phyloP scores from a whole-genome alignment of 2,113 vertebrate species.

The Anarrhichthys ocellatus region DNA sequence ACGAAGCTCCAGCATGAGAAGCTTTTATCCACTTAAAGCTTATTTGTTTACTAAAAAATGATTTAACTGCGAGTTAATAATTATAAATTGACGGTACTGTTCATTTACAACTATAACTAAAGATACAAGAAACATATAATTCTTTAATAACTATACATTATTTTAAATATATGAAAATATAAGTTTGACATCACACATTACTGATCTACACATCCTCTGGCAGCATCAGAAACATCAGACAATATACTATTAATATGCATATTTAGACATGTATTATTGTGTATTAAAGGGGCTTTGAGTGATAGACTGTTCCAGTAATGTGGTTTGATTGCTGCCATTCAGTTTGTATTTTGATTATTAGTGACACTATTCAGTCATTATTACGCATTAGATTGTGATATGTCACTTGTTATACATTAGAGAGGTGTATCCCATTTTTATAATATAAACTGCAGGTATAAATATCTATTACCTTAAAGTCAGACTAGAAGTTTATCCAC shows the following conservation, averaged over 20 bases:
- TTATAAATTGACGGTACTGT: neutral
- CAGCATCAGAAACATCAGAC: neutral
- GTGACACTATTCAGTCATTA: neutral
- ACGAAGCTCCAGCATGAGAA: neutral
- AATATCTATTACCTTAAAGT: conserved; percentile 52
- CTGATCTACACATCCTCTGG: neutral
- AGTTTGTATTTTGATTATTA: neutral
- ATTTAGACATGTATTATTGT: neutral
- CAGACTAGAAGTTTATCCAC: conserved; percentile 13
- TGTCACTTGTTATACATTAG: neutral
- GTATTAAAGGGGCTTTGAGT: conserved; percentile 6
- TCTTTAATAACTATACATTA: neutral
- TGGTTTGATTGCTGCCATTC: neutral
- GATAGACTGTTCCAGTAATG: neutral
- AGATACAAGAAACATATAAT: neutral
- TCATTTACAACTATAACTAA: neutral
- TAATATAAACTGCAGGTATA: neutral
- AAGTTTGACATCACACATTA: neutral
- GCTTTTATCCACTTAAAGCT: neutral
- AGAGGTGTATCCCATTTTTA: neutral
- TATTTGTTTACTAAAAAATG: neutral
- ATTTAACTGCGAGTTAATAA: neutral
- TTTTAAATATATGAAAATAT: neutral
- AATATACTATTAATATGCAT: neutral
- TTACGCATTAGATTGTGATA: neutral